These are phyloP conservation scores for Orthonychiurus folsomi DNA, from an alignment of 2,888 invertebrate genomes.

Conservation along the genomic window DNA sequence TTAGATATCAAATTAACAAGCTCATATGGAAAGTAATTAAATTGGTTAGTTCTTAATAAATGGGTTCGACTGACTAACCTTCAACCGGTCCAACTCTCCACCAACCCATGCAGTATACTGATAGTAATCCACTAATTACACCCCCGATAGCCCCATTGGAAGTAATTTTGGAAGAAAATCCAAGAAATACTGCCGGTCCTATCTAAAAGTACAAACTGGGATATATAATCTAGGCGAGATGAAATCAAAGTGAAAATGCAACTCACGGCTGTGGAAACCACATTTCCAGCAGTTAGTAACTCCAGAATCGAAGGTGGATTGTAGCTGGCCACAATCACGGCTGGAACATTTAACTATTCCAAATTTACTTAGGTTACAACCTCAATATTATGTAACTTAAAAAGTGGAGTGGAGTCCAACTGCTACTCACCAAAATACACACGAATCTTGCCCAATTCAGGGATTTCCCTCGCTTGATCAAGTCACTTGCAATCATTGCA, in stretches of 20 bases:
- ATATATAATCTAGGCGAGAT: no score
- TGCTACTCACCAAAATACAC: neutral
- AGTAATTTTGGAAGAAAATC: neutral
- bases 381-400: no score
- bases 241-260: no score
- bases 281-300: neutral
- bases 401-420: neutral
- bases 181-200: neutral
- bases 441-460: conserved; percentile 1
- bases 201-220: no score
- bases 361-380: no score
- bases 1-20: neutral
- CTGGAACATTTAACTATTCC: no score
- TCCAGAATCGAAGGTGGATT: conserved; percentile 4
- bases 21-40: neutral
- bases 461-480: neutral
- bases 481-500: neutral
- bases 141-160: neutral
- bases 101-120: neutral
- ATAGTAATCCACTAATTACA: neutral
- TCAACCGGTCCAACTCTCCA: neutral
- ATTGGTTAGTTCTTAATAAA: no score
- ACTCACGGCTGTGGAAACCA: conserved; percentile 1
- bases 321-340: neutral
- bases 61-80: no score